Conservation (phyloP, 2,797 vertebrate genomes). For the Bucorvus abyssinicus region DNA sequence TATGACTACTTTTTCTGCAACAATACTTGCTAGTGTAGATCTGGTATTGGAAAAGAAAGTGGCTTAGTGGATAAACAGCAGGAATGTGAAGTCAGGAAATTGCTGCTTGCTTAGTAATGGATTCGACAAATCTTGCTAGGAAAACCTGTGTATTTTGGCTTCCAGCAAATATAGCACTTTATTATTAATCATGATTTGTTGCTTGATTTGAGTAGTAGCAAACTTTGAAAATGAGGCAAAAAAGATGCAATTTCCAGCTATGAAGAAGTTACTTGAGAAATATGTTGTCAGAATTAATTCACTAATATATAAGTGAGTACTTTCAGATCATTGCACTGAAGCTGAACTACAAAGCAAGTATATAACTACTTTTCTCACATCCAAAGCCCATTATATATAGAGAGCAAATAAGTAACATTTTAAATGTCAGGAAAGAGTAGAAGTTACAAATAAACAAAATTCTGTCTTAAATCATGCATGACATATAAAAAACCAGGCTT, state of each 20-base stretch:
- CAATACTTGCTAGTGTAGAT: neutral
- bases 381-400: neutral
- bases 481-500: neutral
- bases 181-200: conserved; percentile 13
- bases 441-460: conserved; percentile 26
- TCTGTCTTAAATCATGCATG: neutral
- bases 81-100: neutral
- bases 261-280: neutral
- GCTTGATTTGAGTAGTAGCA: neutral
- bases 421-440: neutral
- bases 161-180: neutral
- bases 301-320: neutral
- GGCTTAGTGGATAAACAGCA: neutral
- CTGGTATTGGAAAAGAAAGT: neutral
- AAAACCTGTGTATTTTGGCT: conserved; percentile 19
- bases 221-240: neutral
- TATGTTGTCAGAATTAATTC: neutral
- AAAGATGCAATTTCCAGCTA: neutral
- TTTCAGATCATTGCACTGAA: conserved; percentile 24
- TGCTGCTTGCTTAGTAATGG: neutral
- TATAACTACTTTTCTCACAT: conserved; percentile 15
- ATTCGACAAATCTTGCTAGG: neutral
- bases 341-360: neutral
- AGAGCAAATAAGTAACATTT: neutral
- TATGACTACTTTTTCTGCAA: neutral